Base-by-base conservation (phyloP, 2,888 invertebrate species). In the Drosophila basisetae region DNA sequence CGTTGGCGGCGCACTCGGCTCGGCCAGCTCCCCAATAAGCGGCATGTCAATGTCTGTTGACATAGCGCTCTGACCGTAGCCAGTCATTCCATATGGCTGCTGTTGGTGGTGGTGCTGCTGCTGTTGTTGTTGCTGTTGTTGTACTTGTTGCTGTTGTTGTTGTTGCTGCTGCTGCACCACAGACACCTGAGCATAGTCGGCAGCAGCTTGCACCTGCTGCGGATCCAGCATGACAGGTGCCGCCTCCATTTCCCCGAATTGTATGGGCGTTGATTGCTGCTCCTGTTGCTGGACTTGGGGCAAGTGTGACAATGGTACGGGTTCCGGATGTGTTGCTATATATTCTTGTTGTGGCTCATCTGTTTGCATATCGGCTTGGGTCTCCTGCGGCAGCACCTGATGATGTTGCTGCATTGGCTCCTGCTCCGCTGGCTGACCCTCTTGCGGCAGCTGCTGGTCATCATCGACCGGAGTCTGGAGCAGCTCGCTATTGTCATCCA, bases 161-260 rank as follows among this genome's bases (percentile, higher is more conserved):
- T 84, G 84, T 33, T 84, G 85, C 16, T 86, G 84, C 35, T 89
- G 90, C 35, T 82, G 88, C 39, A 83, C 89, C 18, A 84, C 83
- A 25, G 80, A 80, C 5, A 83, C 85, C 61, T 81, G 86, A 0
- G 83, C 79, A 60, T 84, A 91, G 16, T 84, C 78, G 3, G 80
- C 68, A 0, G 77, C 67, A 16, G 77, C 67, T 60, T 87, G 87
- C 11, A 82, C 80, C 55, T 87, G 87, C 33, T 82, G 90, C 7
- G 82, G 64, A 69, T 88, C 88, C 1, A 87, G 39, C 64, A 89
- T 67, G 5, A 92, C 85, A 2, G 92, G 92, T 0, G 91, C 84
- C 28, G 92, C 92, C 67, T 92, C 92, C 84, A 92, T 91, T 85
- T 92, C 92, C 0, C 92, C 92, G 63, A 92, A 92, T 68, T 90